Base-by-base conservation (phyloP, 2,797 vertebrate genomes). In the Squalus acanthias region DNA sequence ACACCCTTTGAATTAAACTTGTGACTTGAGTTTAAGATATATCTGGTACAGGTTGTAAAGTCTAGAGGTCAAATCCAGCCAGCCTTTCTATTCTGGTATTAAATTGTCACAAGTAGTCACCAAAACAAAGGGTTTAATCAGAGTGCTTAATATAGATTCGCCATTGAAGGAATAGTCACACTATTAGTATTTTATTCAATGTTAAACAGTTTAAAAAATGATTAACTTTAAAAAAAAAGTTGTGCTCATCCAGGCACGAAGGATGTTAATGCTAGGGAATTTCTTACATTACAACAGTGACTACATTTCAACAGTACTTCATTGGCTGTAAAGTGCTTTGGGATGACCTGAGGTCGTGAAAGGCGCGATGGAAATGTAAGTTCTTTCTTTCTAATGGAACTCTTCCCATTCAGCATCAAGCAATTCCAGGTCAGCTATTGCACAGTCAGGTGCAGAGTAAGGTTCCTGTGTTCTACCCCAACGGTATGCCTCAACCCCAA, bases 1-100 rank as follows among this genome's bases (percentile, higher is more conserved):
- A 93, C 91, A 93, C 91, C 91, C n/a, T 46, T 67, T 20, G 65
- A 69, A 24, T 93, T 93, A 67, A 93, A 93, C n/a, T 93, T 69
- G 63, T 93, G 63, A 93, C 91, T 67, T 93, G 3, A 63, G 39
- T n/a, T 92, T n/a, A 92, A 85, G 17, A 20, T 85, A 85, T 85
- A 85, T 22, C 82, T 20, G 17, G 33, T 39, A n/a, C 60, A 39
- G 12, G 15, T 69, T 93, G 91, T 69, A 67, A 93, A 93, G 46
- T 39, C 63, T 39, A 29, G 65, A 93, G 91, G n/a, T 91, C 57
- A 91, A 60, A 63, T 15, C 29, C 57, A 91, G 29, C 10, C 88
- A n/a, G 17, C 24, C n/a, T 69, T 93, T 46, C 63, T 69, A 39
- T 67, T 93, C 22, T 69, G 8, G 2, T 63, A 10, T 93, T 22